Evolutionary conservation across 1,140 invertebrate genomes (phyloP).

Genomic region (Coelopa frigida): DNA sequence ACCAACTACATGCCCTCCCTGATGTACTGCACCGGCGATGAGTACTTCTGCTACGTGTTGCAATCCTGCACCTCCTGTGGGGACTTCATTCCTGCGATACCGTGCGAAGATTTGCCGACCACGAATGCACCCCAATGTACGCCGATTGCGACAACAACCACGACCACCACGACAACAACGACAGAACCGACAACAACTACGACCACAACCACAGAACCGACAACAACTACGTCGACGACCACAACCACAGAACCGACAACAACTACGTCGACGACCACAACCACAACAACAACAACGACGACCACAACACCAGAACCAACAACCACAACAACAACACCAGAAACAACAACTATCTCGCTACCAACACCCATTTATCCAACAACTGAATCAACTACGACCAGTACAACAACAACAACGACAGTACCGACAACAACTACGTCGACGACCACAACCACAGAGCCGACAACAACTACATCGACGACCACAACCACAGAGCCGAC

Average conservation of each 20-base stretch:
- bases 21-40: no score
- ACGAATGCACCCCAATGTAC: no score
- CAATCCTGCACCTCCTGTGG: conserved; percentile 18
- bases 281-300: not conserved
- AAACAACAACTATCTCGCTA: not conserved
- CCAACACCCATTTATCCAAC: not conserved
- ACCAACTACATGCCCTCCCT: no score
- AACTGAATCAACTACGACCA: conserved; percentile 1
- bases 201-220: not conserved
- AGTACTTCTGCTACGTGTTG: no score
- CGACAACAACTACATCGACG: not conserved
- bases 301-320: not conserved
- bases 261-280: not conserved
- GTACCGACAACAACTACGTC: not conserved
- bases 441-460: not conserved
- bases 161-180: not conserved
- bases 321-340: no score
- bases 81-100: conserved; percentile 16
- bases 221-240: conserved; percentile 1
- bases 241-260: not conserved
- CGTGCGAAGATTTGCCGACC: no score
- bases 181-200: not conserved
- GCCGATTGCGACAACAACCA: not conserved
- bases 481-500: not conserved
- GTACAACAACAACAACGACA: not conserved